Conservation (phyloP, 2,113 vertebrate species). For the Panthera tigris region DNA sequence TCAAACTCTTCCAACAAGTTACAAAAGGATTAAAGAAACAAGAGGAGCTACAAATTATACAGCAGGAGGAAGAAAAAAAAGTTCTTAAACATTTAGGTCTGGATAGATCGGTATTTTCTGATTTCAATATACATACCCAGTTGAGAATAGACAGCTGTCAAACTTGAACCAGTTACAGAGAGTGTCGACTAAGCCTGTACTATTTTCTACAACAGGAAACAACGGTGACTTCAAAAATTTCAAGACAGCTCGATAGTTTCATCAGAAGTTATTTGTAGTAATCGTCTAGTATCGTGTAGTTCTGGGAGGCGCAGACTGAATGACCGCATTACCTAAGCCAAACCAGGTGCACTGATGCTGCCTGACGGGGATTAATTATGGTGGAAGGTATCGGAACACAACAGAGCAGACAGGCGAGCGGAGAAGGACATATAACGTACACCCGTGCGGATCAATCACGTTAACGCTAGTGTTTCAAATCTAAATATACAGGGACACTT, state of each 20-base stretch:
- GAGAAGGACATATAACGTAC: neutral
- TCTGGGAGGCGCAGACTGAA: slow-evolving; percentile 47
- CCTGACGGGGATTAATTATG: slow-evolving; percentile 20
- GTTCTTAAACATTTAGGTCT: neutral
- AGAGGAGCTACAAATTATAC: slow-evolving; percentile 32
- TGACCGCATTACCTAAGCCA: slow-evolving; percentile 13
- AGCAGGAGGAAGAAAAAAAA: slow-evolving; percentile 45
- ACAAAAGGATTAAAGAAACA: slow-evolving; percentile 55
- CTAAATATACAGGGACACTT: slow-evolving; percentile 8
- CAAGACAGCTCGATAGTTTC: slow-evolving; percentile 24
- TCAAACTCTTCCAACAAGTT: slow-evolving; percentile 45
- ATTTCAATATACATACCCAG: slow-evolving; percentile 40
- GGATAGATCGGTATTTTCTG: neutral
- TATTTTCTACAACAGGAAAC: slow-evolving; percentile 36
- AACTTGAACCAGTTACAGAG: slow-evolving; percentile 30
- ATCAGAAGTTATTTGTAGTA: slow-evolving; percentile 33
- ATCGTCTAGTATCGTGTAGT: slow-evolving; percentile 45
- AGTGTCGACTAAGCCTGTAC: neutral
- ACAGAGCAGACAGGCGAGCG: neutral
- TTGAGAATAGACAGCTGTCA: neutral
- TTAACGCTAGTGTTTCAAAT: slow-evolving; percentile 22
- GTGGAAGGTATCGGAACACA: neutral
- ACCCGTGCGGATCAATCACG: neutral
- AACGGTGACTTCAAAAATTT: slow-evolving; percentile 30
- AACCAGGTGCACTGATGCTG: neutral